Evolutionary conservation across 2,797 vertebrate species (phyloP), one percentile per base, ranked within the genome.

Genomic region (Smutsia gigantea): DNA sequence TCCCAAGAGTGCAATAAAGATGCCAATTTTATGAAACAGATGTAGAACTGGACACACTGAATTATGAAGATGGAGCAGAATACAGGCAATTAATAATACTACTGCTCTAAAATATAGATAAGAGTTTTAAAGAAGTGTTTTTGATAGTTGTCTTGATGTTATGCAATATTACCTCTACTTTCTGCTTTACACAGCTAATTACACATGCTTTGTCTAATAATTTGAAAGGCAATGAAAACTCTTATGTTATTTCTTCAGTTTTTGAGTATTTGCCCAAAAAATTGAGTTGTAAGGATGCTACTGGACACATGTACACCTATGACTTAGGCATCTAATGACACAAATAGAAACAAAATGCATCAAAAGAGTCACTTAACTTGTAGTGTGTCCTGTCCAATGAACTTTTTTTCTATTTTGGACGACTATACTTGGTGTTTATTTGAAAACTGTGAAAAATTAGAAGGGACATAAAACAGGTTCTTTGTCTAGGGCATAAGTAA

Each of bases 1-100:
- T 98, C 98, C 97, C 96, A 97, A 83, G 96, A 97, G 98, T 94
- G 14, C 95, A 97, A 97, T 98, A 98, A 98, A 97, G 95, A 98
- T 97, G 96, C 92, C 97, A 93, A 39, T 98, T 98, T 97, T 96
- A 93, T 97, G 92, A 98, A 98, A 97, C 94, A 91, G 92, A 97
- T 98, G 90, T 57, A 84, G 93, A 42, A 31, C 77, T 97, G 97
- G 95, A 95, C 94, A 94, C 17, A 25, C 55, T 98, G 97, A 98
- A 98, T 98, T 98, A 98, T 90, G 89, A 97, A 98, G 95, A 96
- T 93, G 94, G 90, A 98, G 82, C 90, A 82, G 74, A 98, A 93
- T 78, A 55, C n/a, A 96, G 97, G 93, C 91, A 98, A 97, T 98
- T 98, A 98, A 98, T 98, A 97, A 96, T 75, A 95, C 97, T 97